Evolutionary conservation across 1,140 invertebrate genomes (phyloP), one percentile per base, ranked within the genome.

Genomic region (Trigoniulus corallinus): DNA sequence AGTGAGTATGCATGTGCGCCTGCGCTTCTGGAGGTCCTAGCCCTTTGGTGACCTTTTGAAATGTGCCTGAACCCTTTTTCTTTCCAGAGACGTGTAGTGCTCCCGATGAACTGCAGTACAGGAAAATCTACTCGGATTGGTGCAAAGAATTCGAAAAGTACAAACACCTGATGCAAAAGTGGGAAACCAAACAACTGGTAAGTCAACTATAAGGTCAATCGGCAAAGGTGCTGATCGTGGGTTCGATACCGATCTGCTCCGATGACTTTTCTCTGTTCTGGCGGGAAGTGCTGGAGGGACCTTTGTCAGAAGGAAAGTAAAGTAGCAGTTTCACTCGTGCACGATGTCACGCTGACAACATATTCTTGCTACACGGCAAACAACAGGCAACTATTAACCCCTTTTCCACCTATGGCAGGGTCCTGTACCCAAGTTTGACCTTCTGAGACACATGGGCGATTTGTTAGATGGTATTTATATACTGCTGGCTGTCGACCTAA

Each of bases 81-180:
- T 50, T 15, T 40, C 7, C 18, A 62, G 62, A 64, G 56, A 64
- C 62, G 1, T 66, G 63, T 51, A 60, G 53, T 39, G 54, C 61
- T 22, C 85, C 88, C 58, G 87, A 91, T 65, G 62, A 65, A 50
- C 50, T 49, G 3, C 63, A 64, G 51, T 93, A 92, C 67, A 84
- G 89, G 66, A 92, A 91, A 72, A 86, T 93, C 51, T 94, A 94
- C 66, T 88, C 88, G 24, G 88, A 93, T 65, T 94, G 89, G 89
- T 93, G 88, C 69, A 85, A 92, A 65, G 88, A 93, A 64, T 93
- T 94, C 67, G 87, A 93, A 66, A 93, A 91, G 66, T 94, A 93
- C 65, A 93, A 94, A 71, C 81, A 80, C 40, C 87, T 87, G 13
- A 91, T 92, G 86, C 91, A 92, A 63, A 82, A 78, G 40, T 94